Base-by-base conservation (phyloP, 2,113 vertebrate genomes). In the Ascaphus truei region DNA sequence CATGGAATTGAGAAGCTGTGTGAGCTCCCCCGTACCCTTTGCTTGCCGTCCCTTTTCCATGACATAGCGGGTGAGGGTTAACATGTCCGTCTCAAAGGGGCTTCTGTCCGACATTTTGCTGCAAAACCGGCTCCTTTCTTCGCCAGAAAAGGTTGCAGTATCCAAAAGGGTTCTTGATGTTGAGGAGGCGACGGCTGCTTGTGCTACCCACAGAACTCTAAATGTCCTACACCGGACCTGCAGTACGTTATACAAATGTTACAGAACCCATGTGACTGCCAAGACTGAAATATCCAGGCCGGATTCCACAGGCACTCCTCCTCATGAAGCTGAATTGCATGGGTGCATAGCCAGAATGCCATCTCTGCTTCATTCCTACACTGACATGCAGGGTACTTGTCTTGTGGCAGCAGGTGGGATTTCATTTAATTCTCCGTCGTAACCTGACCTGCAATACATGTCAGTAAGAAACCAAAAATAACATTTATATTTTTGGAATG, bases 11-110 rank as follows among this genome's bases (percentile, higher is more conserved):
- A 99, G 89, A 73, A 99, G 92, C 84, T 99, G 97, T 0, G 97
- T 99, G 71, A 99, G 84, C 77, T 99, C 96, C 11, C 97, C 96
- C 0, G 96, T 98, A 15, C 97, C 97, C 71, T 94, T 95, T 0
- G 90, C 89, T 50, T 95, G 86, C 1, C 95, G 92, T 2, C 96
- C 97, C 7, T 86, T 95, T 83, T 98, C 95, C 81, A 95, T 96
- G 3, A 98, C 85, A 0, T 93, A 98, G 12, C 96, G 89, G 0
- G 96, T 98, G 11, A 99, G 88, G 1, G 96, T 99, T 85, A 94
- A 86, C 79, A 98, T 95, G 16, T 98, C 94, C 0, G 93, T 94
- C 73, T 96, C 95, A 0, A 98, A 98, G 2, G 88, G 85, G 1
- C 87, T 92, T 87, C 85, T 89, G 85, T 98, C 96, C 0, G 90